A percentile compares a stretch with the other conserved stretches of the same genome.
phyloP scores from a whole-genome alignment of 92 coral and sea anemone genomes.

The Palythoa caribaeorum region DNA sequence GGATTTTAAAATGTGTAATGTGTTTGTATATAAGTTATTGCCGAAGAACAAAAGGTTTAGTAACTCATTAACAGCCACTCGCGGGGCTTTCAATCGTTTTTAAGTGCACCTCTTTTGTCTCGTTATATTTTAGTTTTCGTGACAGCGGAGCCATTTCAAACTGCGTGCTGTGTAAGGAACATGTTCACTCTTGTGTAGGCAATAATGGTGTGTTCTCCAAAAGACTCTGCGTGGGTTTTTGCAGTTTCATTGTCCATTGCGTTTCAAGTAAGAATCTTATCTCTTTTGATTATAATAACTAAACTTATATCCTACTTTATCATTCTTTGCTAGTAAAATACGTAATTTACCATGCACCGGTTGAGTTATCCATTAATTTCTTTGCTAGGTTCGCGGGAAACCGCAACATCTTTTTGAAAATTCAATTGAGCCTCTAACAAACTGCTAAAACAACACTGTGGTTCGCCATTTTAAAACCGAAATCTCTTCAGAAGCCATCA shows the following conservation, averaged over 20 bases:
- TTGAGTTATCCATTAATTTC: not conserved
- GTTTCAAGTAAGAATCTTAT: constrained; percentile 40
- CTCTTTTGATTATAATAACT: not conserved
- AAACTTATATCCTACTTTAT: not conserved
- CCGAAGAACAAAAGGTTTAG: constrained; percentile 5
- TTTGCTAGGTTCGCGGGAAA: constrained; percentile 1
- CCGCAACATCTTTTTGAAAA: not conserved
- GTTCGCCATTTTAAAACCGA: not conserved
- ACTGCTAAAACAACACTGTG: not conserved
- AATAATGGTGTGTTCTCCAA: not conserved
- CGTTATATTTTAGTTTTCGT: not conserved
- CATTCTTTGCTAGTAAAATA: not conserved
- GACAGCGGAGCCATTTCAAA: not conserved
- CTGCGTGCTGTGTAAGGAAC: too few species aligned
- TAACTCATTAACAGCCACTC: constrained; percentile 24
- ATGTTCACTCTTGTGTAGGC: not conserved
- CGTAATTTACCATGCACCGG: not conserved
- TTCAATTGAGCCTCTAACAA: not conserved
- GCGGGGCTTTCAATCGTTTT: constrained; percentile 24
- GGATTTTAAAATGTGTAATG: constrained; percentile 27
- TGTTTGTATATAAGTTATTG: constrained; percentile 23
- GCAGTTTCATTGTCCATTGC: constrained; percentile 13
- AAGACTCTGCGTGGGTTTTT: constrained; percentile 4
- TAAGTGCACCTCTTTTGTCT: not conserved
- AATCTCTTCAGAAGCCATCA: not conserved